Base-by-base conservation (phyloP, 2,797 vertebrate genomes). In the Melanotaenia pygmaea region DNA sequence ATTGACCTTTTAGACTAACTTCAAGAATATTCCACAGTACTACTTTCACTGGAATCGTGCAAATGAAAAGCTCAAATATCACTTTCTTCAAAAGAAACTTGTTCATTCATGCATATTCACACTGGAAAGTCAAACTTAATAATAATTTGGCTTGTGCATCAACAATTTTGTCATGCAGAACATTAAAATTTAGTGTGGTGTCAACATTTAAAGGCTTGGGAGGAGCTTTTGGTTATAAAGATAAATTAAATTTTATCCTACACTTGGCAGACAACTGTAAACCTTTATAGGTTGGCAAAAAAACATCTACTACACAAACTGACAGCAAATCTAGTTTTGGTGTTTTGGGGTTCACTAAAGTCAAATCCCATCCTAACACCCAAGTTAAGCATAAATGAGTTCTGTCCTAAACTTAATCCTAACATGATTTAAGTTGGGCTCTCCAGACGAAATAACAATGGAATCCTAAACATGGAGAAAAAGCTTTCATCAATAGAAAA, bases 121-220 rank as follows among this genome's bases (percentile, higher is more conserved):
- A 76, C 74, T 64, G 66, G 5, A 1, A 51, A 50, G 26, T 69
- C 38, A 43, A 58, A 66, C 6, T 18, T 65, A 50, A 38, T 32
- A 34, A 38, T 26, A 47, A 59, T 50, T 1, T 57, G 58, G 6
- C 38, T 18, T 35, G 3, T 70, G 51, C 14, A 73, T 50, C 24
- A 47, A 56, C 4, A 28, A 24, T 20, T 64, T 53, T 47, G 1
- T 11, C 26, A 18, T 34, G 28, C 67, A 64, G 9, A 50, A 32
- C 35, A 54, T 20, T 5, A 0, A 7, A 14, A 51, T 71, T 61
- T 56, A 8, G 1, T 34, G 26, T 12, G 47, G 38, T 14, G 58
- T 40, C 13, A 65, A 34, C 8, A 30, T 28, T 9, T 18, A 45
- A 40, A 67, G 30, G 54, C 3, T n/a, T n/a, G 2, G 5, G 13